Base-by-base conservation (phyloP, 35 echinoderm and acorn worm species). In the Patiria miniata region DNA sequence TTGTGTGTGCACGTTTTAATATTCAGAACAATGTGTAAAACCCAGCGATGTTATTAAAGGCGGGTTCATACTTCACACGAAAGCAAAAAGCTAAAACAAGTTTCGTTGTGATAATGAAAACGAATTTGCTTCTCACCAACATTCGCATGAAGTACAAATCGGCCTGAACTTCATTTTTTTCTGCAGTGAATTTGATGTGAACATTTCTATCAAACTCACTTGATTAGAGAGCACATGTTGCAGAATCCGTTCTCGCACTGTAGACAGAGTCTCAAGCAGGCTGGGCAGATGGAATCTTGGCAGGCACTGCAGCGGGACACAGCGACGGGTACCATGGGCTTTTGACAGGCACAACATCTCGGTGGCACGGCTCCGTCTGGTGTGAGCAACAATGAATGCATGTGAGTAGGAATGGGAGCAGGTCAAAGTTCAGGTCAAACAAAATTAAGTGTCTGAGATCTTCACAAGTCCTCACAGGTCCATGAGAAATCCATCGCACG, bases 231-330 rank as follows among this genome's bases (percentile, higher is more conserved):
- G 78, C 86, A 88, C 21, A 51, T 80, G 53, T 19, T 59, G 78
- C 86, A 88, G 86, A 88, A 88, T 14, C 78, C 76, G 40, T 78
- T 59, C 44, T 80, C 78, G 60, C 86, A 88, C 52, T 88, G 79
- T 21, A 79, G 34, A 81, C 86, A 88, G 8, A 21, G 36, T 44
- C 78, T 36, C 39, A 47, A 57, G 54, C 86, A 88, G 39, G 51
- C 50, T 15, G 55, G 17, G 76, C 86, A 88, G 17, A 88, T 21
- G 22, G 53, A 47, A 16, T 58, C 59, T 0, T 80, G 47, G 33
- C 86, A 88, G 86, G 52, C 79, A 26, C 32, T 37, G 44, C 86
- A 88, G 29, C 53, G 39, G 37, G 38, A 80, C 44, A 60, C 51
- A 4, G 39, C 61, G 21, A 77, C 86, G 7, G 69, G 73, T 18